These are phyloP conservation scores for Cryptoleucopteryx plumbea DNA, from an alignment of 2,113 vertebrate species.

Conservation along the genomic window DNA sequence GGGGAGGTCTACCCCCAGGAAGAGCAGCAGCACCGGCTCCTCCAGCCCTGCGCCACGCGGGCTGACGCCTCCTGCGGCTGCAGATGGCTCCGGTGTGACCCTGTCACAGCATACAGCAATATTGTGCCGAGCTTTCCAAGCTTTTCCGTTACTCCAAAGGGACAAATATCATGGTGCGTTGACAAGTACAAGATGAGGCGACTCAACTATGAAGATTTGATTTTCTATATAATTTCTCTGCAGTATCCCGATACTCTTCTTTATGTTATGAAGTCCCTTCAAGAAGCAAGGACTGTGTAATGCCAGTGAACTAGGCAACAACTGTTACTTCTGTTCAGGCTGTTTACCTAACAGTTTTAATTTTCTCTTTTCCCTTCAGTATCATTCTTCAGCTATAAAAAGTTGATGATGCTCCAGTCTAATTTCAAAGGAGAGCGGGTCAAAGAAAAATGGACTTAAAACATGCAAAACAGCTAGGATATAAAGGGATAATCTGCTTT, in stretches of 20 bases:
- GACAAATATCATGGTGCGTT: neutral
- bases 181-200: neutral
- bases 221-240: neutral
- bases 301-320: neutral
- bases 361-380: neutral
- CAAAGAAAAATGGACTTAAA: neutral
- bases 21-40: neutral
- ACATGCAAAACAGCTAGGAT: neutral
- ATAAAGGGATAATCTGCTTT: neutral
- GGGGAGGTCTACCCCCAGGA: neutral
- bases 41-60: accelerated
- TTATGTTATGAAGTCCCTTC: neutral
- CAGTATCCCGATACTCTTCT: neutral
- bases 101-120: neutral
- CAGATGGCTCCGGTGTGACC: neutral
- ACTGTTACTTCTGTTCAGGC: neutral
- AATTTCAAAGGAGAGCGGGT: neutral
- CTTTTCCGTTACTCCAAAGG: neutral
- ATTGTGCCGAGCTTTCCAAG: neutral
- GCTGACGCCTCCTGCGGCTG: neutral
- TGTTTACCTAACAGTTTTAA: neutral
- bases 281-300: neutral
- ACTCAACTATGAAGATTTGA: neutral
- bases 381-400: neutral
- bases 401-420: neutral